Base-by-base conservation (phyloP, 2,888 invertebrate genomes). In the Eledona agricola region DNA sequence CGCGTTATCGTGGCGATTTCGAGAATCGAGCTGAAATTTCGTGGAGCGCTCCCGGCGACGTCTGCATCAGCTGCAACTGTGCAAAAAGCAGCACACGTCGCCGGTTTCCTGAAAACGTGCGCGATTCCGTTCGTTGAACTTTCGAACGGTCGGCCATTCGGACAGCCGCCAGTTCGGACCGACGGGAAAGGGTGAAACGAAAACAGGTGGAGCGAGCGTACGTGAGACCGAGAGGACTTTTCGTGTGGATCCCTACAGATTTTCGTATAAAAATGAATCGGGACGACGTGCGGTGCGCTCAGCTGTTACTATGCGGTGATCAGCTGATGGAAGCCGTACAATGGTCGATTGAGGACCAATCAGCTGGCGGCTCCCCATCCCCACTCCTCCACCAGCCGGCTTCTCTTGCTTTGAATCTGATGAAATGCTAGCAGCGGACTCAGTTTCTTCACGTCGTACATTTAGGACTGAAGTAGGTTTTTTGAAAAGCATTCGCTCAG, bases 281-380 rank as follows among this genome's bases (percentile, higher is more conserved):
- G n/a, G n/a, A n/a, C n/a, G n/a, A n/a, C n/a, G n/a, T n/a, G n/a
- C 29, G 12, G 13, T 22, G 29, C 10, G 42, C 54, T 54, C 55
- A 51, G 55, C 55, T 51, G 55, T 55, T 51, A 55, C 51, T 51
- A 51, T 55, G 50, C 55, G 59, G 60, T 43, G 58, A 64, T 64
- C 63, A 64, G 63, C 63, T 64, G 63, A 64, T 64, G 59, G 57
- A 53, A 57, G 57, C 59, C 54, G 54, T 54, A 53, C 61, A 64
- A 51, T 57, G 57, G 53, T 54, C 47, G 37, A 51, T 54, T 28
- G 52, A 57, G 57, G 53, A 55, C 62, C 63, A 62, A 64, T 64
- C 55, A 57, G 58, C 51, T 45, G 57, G 37, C 16, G 37, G 42
- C 52, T 47, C 32, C 53, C 42, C 49, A n/a, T 53, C 51, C 34